Evolutionary conservation across 2,797 vertebrate species (phyloP).

Genomic region (Zenarchopterus dispar): DNA sequence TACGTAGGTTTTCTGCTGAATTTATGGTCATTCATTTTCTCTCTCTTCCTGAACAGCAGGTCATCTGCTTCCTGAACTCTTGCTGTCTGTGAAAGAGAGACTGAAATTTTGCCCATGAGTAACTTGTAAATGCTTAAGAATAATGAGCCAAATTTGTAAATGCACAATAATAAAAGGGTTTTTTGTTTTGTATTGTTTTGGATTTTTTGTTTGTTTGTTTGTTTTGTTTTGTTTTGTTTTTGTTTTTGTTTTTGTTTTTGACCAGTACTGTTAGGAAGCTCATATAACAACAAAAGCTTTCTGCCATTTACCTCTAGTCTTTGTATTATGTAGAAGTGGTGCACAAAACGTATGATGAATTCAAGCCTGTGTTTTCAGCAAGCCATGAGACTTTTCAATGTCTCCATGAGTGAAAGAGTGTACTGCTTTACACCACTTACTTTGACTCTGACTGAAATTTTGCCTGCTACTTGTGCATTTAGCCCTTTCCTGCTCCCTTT

Average conservation of each 20-base stretch:
- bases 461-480: slow-evolving; percentile 36
- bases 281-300: slow-evolving; percentile 7
- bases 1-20: no score
- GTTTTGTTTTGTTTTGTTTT: not conserved
- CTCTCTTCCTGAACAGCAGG: no score
- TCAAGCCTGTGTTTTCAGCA: slow-evolving; percentile 18
- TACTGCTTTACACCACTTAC: slow-evolving; percentile 10
- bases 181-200: not conserved
- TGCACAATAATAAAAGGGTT: slow-evolving; percentile 13
- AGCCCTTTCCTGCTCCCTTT: slow-evolving; percentile 31
- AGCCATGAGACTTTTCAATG: slow-evolving; percentile 12
- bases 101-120: slow-evolving; percentile 17
- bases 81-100: slow-evolving; percentile 1
- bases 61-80: no score
- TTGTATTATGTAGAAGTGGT: slow-evolving; percentile 1
- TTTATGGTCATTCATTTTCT: no score
- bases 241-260: no score
- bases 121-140: slow-evolving; percentile 21
- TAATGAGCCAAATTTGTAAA: slow-evolving; percentile 24
- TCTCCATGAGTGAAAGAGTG: slow-evolving; percentile 10
- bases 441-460: slow-evolving; percentile 26
- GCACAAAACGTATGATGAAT: not conserved
- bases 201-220: not conserved
- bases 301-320: not conserved
- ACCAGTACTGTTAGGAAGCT: slow-evolving; percentile 1